Base-by-base conservation (phyloP, 2,888 invertebrate species). In the Drosophila merina region DNA sequence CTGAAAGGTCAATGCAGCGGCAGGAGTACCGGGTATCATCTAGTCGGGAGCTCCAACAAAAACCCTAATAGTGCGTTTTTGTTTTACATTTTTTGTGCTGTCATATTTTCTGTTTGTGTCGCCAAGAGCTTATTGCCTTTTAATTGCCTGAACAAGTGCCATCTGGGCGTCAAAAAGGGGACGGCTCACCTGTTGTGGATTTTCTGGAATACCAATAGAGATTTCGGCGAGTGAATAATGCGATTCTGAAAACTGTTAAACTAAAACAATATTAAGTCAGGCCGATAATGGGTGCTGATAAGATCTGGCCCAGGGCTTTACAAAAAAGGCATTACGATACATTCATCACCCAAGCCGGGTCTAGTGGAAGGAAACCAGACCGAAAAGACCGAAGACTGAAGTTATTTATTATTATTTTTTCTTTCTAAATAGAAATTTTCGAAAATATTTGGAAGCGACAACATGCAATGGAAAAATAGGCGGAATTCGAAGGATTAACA, bases 81-180 rank as follows among this genome's bases (percentile, higher is more conserved):
- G 3, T 8, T 54, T 58, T 14, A 4, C 28, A 28, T 42, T 5
- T 4, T 42, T 12, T 30, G 33, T 50, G 25, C 28, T 25, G 36
- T 36, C 36, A 5, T 48, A 5, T 14, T 50, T 12, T n/a, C 31
- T 42, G 10, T 54, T 30, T 28, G 40, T 54, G 52, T 63, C 78
- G 68, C 59, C 75, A 57, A 77, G 60, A 70, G 74, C 50, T 78
- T 60, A 80, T 84, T 63, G 66, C 74, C 52, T 66, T 80, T 78
- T 80, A 80, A 79, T 80, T 77, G 71, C 58, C 50, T 33, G 40
- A 59, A 40, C 25, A 48, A 56, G 50, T 51, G 58, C 40, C 26
- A 36, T 12, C 20, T 4, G 42, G 42, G 25, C 42, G 49, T 25
- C 49, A 49, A n/a, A n/a, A 26, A 3, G 47, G 10, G 3, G n/a